Evolutionary conservation across 2,797 vertebrate genomes (phyloP), one percentile per base, ranked within the genome.

Genomic region (Heteromormyrus szaboi): DNA sequence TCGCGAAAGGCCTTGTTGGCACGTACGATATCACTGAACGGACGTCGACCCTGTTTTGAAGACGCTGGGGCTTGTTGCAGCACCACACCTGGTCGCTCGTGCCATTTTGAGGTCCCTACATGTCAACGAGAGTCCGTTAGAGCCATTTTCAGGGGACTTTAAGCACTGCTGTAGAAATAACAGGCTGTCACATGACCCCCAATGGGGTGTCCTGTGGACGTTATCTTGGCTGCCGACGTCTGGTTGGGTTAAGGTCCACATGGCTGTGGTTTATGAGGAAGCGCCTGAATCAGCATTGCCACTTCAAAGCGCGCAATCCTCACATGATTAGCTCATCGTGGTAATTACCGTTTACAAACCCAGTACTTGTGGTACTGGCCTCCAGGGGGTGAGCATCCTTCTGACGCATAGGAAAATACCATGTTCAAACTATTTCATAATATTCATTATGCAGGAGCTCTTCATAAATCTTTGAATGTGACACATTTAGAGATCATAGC

Each of bases 301-400:
- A 68, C 59, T 12, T 68, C 86, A 33, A 65, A 87, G 65, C 62
- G 9, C 1, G 12, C 41, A 68, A 68, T 87, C 86, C 59, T 68
- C 86, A 29, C 22, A 68, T 25, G 41, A 68, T 65, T 48, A 5
- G 56, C 59, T 46, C 56, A 44, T 87, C 41, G 4, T 7, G 59
- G 19, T 87, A 87, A 87, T 87, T 87, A 87, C 86, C 11, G 59
- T 65, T 87, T 68, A 87, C 86, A 87, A 48, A 44, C 51, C 54
- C 85, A 29, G 53, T 41, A 29, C 85, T 86, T 86, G 59, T 59
- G 33, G 33, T 86, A 54, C 51, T 54, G 54, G 59, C 86, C 56
- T 65, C 59, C 37, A 65, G 56, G 86, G 56, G 59, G 19, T 44
- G 41, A 68, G 86, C 19, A 22, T 9, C 59, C 44, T 68, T 68